Conservation (phyloP, 2,113 vertebrate species). For the Triplophysa tibetana region DNA sequence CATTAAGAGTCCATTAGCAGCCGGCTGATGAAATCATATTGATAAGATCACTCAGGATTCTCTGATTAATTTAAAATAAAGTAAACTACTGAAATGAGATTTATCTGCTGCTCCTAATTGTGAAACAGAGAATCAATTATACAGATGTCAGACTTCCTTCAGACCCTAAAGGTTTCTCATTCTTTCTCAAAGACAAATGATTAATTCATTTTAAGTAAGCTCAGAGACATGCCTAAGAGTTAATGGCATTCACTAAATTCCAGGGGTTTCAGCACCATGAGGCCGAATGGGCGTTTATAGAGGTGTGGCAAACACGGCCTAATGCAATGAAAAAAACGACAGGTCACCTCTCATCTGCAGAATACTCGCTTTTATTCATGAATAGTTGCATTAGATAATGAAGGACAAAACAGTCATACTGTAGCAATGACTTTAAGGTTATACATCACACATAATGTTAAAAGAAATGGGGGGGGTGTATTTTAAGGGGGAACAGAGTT, state of each 20-base stretch:
- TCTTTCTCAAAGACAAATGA: conserved; percentile 45
- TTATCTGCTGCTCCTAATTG: conserved; percentile 55
- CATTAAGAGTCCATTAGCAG: conserved; percentile 58
- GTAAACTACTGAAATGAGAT: conserved; percentile 59
- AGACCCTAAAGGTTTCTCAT: conserved; percentile 49
- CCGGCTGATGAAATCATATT: conserved; percentile 55
- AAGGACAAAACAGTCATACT: no score
- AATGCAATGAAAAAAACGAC: no score
- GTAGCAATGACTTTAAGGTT: no score
- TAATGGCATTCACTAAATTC: neutral
- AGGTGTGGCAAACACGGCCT: no score
- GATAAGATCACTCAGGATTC: conserved; percentile 53
- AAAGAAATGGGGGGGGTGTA: no score
- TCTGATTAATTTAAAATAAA: conserved; percentile 63
- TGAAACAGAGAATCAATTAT: conserved; percentile 64
- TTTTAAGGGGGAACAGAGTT: no score
- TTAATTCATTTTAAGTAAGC: conserved; percentile 36
- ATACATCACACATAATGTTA: no score
- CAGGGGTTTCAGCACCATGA: no score
- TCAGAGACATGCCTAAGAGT: conserved; percentile 44
- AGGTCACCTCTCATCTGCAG: no score
- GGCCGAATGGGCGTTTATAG: no score
- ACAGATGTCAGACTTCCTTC: conserved; percentile 65
- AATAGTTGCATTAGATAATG: no score
- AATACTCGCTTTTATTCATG: no score